Conservation (phyloP, 37 sponge, comb jelly and placozoan genomes). For the Cladorhizidae sp. region DNA sequence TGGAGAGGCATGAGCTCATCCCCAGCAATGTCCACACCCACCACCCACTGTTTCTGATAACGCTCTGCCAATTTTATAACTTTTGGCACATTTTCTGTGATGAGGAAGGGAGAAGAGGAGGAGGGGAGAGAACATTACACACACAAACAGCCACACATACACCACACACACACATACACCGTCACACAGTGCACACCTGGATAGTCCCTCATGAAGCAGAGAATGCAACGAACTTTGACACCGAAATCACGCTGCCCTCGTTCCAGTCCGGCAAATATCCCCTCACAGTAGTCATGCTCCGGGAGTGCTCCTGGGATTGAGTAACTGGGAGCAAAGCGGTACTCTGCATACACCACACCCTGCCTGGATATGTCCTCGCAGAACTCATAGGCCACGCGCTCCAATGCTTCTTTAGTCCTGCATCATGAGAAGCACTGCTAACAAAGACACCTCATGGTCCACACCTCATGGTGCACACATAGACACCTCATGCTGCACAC, state of each 20-base stretch:
- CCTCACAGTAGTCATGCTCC: constrained; percentile 47
- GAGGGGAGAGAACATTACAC: neutral
- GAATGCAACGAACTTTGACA: constrained; percentile 62
- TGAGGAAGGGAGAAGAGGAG: too few relatives aligned
- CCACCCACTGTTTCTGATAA: constrained; percentile 66
- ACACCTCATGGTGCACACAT: too few relatives aligned
- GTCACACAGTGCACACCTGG: constrained; percentile 38
- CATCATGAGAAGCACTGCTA: too few relatives aligned
- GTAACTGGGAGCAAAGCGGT: constrained; percentile 62
- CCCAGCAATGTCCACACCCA: constrained; percentile 92
- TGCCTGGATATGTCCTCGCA: constrained; percentile 65
- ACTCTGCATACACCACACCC: constrained; percentile 78
- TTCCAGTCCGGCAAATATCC: constrained; percentile 56
- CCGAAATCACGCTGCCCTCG: constrained; percentile 61
- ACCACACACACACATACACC: neutral
- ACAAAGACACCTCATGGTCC: too few relatives aligned
- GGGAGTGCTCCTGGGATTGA: neutral
- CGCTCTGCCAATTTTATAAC: constrained; percentile 58
- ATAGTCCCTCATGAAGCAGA: constrained; percentile 53
- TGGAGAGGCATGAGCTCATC: constrained; percentile 68
- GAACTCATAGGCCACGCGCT: constrained; percentile 77
- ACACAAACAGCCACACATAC: too few relatives aligned
- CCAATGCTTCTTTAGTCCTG: constrained; percentile 69
- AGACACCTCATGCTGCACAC: too few relatives aligned
- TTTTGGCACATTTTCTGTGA: constrained; percentile 56